Conservation (phyloP, 1,140 invertebrate genomes). For the Drosophila varians region DNA sequence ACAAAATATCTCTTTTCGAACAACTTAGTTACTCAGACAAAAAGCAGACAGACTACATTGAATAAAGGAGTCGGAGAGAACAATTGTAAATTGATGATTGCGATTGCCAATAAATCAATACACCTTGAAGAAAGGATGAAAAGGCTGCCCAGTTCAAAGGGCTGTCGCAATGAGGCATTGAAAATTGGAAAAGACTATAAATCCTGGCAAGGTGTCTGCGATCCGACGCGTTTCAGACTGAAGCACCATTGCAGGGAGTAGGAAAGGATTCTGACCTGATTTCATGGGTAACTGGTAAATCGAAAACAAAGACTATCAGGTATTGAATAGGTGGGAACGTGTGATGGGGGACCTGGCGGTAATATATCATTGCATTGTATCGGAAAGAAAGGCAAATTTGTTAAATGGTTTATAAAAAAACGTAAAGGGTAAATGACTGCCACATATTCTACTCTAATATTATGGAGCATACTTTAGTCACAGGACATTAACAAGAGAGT, state of each 20-base stretch:
- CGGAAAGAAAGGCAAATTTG: not conserved
- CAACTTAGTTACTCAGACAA: not conserved
- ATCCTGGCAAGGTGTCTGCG: conserved; percentile 4
- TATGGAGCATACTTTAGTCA: not conserved
- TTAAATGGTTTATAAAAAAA: not conserved
- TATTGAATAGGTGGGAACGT: not conserved
- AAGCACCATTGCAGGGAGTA: not conserved
- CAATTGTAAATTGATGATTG: not conserved
- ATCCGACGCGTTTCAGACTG: not conserved
- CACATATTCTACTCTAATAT: no score
- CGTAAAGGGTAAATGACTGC: not conserved
- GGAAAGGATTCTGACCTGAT: conserved; percentile 6
- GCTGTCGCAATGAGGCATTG: not conserved
- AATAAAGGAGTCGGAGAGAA: not conserved
- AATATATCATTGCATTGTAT: not conserved
- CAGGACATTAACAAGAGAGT: not conserved
- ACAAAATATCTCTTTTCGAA: not conserved
- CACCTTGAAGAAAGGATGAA: conserved; percentile 6
- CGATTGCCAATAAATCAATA: conserved; percentile 22
- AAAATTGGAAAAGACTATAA: conserved; percentile 19
- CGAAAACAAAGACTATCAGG: not conserved
- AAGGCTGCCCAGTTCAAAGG: conserved; percentile 3
- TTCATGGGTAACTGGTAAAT: not conserved
- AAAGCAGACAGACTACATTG: not conserved
- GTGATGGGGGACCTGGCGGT: not conserved